A percentile compares a stretch with the other conserved stretches of the same genome.
Conservation (phyloP, 2,797 vertebrate species). For the Mus minutoides region DNA sequence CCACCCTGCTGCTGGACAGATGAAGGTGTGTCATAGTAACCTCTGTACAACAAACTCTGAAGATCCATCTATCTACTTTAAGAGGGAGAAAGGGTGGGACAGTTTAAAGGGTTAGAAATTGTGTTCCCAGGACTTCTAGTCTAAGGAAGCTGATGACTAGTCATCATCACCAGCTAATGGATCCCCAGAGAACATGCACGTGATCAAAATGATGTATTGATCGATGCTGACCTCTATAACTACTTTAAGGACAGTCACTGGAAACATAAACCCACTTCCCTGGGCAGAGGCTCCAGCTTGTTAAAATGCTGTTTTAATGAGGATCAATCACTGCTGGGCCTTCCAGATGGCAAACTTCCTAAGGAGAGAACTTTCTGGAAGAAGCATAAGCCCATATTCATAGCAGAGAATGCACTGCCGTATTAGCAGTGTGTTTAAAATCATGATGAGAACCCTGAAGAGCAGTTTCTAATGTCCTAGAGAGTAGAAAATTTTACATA, state of each 20-base stretch:
- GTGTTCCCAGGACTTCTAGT: slow-evolving; percentile 21
- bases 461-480: not conserved
- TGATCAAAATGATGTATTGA: slow-evolving; percentile 74
- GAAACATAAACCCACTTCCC: slow-evolving; percentile 75
- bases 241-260: slow-evolving; percentile 59
- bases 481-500: not conserved
- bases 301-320: slow-evolving; percentile 24
- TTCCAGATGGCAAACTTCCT: slow-evolving; percentile 53
- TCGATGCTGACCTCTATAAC: slow-evolving; percentile 75
- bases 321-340: slow-evolving; percentile 63
- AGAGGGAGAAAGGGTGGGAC: not conserved
- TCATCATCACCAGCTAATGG: slow-evolving; percentile 65
- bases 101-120: slow-evolving; percentile 67
- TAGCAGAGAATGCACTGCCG: slow-evolving; percentile 42
- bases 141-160: slow-evolving; percentile 61
- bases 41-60: slow-evolving; percentile 19
- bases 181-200: slow-evolving; percentile 56
- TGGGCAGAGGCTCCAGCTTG: slow-evolving; percentile 38
- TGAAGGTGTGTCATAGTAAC: not conserved
- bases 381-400: slow-evolving; percentile 23
- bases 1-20: not conserved
- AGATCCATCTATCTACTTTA: slow-evolving; percentile 33
- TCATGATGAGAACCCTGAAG: not conserved
- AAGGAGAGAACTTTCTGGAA: slow-evolving; percentile 62
- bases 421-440: not conserved